A percentile compares a stretch with the other conserved stretches of the same genome.
These are phyloP conservation scores for Bursaphelenchus okinawaensis DNA, from an alignment of 2,888 invertebrate species.

Conservation along the genomic window DNA sequence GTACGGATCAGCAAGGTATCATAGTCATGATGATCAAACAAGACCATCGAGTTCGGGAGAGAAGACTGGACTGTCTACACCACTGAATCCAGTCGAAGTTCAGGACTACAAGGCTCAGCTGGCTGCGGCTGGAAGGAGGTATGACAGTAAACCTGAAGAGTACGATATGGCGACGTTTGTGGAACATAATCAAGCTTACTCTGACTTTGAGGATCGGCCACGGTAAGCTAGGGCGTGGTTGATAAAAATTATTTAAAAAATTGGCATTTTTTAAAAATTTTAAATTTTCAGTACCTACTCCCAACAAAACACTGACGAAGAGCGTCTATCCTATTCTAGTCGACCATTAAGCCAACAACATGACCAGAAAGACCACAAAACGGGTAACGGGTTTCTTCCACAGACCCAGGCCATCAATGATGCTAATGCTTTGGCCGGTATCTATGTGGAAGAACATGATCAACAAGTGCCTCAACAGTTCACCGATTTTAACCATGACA, in stretches of 20 bases:
- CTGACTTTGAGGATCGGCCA: not conserved
- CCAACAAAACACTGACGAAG: constrained; percentile 8
- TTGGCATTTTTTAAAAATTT: not conserved
- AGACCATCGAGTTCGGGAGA: constrained; percentile 1
- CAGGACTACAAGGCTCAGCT: constrained; percentile 23
- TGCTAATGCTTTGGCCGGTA: not conserved
- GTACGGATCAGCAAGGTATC: not conserved
- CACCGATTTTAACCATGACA: too few relatives aligned
- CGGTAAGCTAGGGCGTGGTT: not conserved
- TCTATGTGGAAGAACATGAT: not conserved
- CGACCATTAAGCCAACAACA: not conserved
- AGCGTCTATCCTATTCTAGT: constrained; percentile 5
- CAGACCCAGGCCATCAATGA: not conserved
- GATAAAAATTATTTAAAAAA: too few relatives aligned
- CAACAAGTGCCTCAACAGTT: not conserved
- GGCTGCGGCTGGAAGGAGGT: constrained; percentile 24
- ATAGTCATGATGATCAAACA: constrained; percentile 1
- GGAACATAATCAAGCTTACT: not conserved
- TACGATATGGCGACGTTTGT: not conserved
- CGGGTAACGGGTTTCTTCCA: not conserved
- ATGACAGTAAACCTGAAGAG: constrained; percentile 22
- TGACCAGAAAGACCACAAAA: not conserved
- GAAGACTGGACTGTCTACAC: not conserved
- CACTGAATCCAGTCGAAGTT: constrained; percentile 7
- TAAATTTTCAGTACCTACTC: not conserved